These are phyloP conservation scores for Drosophila hamatofila DNA, from an alignment of 2,888 invertebrate genomes.

Conservation along the genomic window DNA sequence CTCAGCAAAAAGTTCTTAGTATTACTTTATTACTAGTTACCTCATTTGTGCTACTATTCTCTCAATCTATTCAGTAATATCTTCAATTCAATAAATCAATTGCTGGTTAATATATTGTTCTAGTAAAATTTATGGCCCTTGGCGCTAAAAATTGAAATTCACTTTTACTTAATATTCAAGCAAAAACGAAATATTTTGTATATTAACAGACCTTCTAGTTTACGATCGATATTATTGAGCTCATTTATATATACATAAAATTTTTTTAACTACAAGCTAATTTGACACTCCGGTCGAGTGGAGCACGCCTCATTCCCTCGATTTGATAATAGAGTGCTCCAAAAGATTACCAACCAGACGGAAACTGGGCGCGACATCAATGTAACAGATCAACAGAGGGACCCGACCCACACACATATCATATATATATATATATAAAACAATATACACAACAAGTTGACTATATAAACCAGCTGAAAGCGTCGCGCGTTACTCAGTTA, in stretches of 20 bases:
- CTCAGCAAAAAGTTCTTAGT: neutral
- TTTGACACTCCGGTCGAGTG: constrained; percentile 5
- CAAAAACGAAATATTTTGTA: neutral
- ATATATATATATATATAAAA: constrained; percentile 4
- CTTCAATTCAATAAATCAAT: neutral
- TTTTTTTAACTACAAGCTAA: constrained; percentile 2
- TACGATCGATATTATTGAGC: constrained; percentile 1
- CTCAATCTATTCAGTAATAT: neutral
- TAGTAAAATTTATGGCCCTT: neutral
- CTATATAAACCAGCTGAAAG: constrained; percentile 63
- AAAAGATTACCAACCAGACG: constrained; percentile 19
- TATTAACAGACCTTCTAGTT: neutral
- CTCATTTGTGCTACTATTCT: neutral
- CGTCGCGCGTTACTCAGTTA: constrained; percentile 57
- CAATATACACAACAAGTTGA: constrained; percentile 41
- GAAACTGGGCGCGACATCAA: constrained; percentile 43
- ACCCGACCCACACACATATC: constrained; percentile 27
- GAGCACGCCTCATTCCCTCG: constrained; percentile 33
- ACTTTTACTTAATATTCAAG: neutral
- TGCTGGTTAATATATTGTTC: neutral
- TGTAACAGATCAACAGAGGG: constrained; percentile 32
- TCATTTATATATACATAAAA: neutral
- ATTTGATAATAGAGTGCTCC: constrained; percentile 8
- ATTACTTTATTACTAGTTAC: neutral
- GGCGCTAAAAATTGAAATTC: neutral